Evolutionary conservation across 1,140 invertebrate species (phyloP).

Genomic region (Drosophila punjabiensis): DNA sequence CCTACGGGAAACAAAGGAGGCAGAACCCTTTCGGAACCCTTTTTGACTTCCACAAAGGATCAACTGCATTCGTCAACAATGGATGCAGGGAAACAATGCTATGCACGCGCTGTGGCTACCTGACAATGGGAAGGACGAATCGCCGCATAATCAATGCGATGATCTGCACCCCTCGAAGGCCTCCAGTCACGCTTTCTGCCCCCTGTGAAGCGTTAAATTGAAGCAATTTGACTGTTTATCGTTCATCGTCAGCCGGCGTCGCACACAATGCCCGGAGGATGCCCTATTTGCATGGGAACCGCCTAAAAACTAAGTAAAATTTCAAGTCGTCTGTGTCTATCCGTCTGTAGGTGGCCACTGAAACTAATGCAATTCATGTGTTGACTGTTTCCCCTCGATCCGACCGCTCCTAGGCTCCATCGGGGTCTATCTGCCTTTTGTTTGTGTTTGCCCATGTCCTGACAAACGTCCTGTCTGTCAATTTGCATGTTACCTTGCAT

Average conservation of each 20-base stretch:
- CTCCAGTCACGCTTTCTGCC: slow-evolving; percentile 16
- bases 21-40: slow-evolving; percentile 38
- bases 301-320: slow-evolving; percentile 73
- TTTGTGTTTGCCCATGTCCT: slow-evolving; percentile 58
- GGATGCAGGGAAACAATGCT: slow-evolving; percentile 30
- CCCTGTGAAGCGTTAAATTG: slow-evolving; percentile 77
- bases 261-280: slow-evolving; percentile 53
- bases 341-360: slow-evolving; percentile 42
- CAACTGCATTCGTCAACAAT: slow-evolving; percentile 31
- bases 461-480: slow-evolving; percentile 63
- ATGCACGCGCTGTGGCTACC: slow-evolving; percentile 19
- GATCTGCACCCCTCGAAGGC: slow-evolving; percentile 15
- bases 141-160: slow-evolving; percentile 21
- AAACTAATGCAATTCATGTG: slow-evolving; percentile 65
- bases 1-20: slow-evolving; percentile 10
- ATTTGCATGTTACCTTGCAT: slow-evolving; percentile 62
- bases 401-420: slow-evolving; percentile 8
- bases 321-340: slow-evolving; percentile 44
- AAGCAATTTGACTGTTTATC: slow-evolving; percentile 77
- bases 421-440: slow-evolving; percentile 39
- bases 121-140: slow-evolving; percentile 14
- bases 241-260: slow-evolving; percentile 36
- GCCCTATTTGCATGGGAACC: slow-evolving; percentile 57
- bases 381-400: slow-evolving; percentile 40
- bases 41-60: slow-evolving; percentile 60